Conservation (phyloP, 2,113 vertebrate species). For the Atherinomorus stipes region DNA sequence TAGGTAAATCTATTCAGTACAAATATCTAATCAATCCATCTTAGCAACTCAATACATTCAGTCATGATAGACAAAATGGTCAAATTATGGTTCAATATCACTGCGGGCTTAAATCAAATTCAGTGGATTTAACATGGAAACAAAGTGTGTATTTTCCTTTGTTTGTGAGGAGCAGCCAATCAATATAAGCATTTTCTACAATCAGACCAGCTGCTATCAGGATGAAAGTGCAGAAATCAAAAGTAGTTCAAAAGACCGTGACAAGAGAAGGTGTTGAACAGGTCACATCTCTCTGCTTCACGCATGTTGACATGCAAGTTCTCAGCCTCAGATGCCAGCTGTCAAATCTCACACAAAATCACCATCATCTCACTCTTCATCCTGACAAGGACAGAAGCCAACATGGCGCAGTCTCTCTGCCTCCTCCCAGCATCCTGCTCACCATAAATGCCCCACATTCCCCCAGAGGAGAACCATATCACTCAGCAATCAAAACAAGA, state of each 20-base stretch:
- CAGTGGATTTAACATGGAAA: background rate
- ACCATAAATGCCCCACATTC: slow-evolving; percentile 30
- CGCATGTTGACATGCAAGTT: slow-evolving; percentile 8
- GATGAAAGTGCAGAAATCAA: background rate
- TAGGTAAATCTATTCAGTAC: too few species aligned
- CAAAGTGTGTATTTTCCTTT: background rate
- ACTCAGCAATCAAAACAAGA: slow-evolving; percentile 14
- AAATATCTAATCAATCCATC: too few species aligned
- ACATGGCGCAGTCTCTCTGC: slow-evolving; percentile 3
- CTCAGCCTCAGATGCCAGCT: background rate
- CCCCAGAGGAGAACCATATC: slow-evolving; percentile 10
- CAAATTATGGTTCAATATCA: background rate
- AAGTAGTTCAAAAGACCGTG: background rate
- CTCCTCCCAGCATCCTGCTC: slow-evolving; percentile 10
- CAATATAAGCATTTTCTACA: slow-evolving; percentile 4
- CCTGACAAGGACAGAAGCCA: slow-evolving; percentile 12
- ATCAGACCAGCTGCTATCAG: background rate
- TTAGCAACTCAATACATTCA: too few species aligned
- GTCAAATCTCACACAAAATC: slow-evolving; percentile 14
- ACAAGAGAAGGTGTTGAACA: background rate
- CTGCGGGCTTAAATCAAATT: background rate
- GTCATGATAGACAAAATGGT: too few species aligned
- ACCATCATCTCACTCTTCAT: slow-evolving; percentile 10
- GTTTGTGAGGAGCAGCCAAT: background rate
- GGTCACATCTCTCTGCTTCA: background rate